phyloP scores from a whole-genome alignment of 2,113 vertebrate species.

The Pampusana beccarii region DNA sequence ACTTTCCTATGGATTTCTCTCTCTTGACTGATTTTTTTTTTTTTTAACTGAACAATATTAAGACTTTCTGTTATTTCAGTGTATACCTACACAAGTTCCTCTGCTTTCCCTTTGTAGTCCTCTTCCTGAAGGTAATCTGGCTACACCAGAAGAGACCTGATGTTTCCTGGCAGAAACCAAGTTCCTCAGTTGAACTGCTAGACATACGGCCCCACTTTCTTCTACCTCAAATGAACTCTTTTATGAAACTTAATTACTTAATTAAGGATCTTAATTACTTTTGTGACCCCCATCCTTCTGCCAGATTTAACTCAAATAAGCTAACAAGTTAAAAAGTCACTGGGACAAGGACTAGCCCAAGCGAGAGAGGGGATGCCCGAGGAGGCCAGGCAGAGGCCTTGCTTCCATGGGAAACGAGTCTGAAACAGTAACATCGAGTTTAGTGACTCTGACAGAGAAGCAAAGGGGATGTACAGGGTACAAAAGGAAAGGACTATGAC shows the following conservation, averaged over 20 bases:
- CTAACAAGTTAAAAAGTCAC: neutral
- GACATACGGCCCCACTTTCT: neutral
- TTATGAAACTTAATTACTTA: slow-evolving; percentile 29
- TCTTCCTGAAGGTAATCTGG: neutral
- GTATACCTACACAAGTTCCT: neutral
- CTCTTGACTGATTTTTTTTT: neutral
- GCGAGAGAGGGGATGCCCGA: neutral
- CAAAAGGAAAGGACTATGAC: neutral
- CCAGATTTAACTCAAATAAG: slow-evolving; percentile 4
- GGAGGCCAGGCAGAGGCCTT: neutral
- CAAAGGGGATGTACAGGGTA: neutral
- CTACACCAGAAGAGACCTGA: accelerated
- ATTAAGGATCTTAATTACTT: slow-evolving; percentile 51
- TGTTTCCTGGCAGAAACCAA: neutral
- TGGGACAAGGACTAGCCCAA: neutral
- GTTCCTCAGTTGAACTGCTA: neutral
- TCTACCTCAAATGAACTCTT: neutral
- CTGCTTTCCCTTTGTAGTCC: neutral
- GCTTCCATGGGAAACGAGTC: neutral
- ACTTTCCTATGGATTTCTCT: neutral
- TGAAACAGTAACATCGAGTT: neutral
- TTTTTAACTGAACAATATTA: neutral
- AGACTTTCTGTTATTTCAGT: neutral
- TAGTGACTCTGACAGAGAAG: neutral
- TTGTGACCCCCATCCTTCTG: slow-evolving; percentile 17